phyloP scores from a whole-genome alignment of 2,888 invertebrate genomes.

The Tolmerus cingulatus region DNA sequence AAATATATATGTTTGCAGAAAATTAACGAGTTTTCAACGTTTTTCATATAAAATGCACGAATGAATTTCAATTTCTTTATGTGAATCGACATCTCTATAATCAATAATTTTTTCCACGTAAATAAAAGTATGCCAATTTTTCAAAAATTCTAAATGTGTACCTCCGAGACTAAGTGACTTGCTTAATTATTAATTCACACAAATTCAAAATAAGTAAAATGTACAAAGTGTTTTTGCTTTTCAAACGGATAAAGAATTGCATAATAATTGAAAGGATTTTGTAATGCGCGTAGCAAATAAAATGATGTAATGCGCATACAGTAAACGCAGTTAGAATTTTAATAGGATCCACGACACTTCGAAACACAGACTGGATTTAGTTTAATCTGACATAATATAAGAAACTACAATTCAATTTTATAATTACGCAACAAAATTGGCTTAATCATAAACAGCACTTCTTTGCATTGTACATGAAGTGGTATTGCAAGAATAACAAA shows the following conservation, averaged over 20 bases:
- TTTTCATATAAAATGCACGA: neutral
- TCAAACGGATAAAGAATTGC: neutral
- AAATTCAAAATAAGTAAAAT: neutral
- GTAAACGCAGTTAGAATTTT: neutral
- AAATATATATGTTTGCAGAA: neutral
- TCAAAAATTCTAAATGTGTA: neutral
- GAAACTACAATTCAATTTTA: neutral
- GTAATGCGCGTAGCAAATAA: neutral
- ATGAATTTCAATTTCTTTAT: neutral
- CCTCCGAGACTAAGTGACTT: neutral
- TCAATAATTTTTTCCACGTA: neutral
- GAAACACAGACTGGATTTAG: neutral
- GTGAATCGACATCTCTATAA: neutral
- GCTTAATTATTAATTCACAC: neutral
- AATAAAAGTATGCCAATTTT: neutral
- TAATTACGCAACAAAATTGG: neutral
- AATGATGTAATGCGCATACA: neutral
- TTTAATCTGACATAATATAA: neutral
- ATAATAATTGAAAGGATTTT: neutral
- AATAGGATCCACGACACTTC: neutral
- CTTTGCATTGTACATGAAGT: no score
- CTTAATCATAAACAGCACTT: neutral
- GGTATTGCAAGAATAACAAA: no score
- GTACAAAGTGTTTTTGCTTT: neutral
- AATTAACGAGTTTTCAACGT: neutral